A percentile compares a stretch with the other conserved stretches of the same genome.
phyloP scores from a whole-genome alignment of 2,797 vertebrate species.

The Cyclura pinguis region DNA sequence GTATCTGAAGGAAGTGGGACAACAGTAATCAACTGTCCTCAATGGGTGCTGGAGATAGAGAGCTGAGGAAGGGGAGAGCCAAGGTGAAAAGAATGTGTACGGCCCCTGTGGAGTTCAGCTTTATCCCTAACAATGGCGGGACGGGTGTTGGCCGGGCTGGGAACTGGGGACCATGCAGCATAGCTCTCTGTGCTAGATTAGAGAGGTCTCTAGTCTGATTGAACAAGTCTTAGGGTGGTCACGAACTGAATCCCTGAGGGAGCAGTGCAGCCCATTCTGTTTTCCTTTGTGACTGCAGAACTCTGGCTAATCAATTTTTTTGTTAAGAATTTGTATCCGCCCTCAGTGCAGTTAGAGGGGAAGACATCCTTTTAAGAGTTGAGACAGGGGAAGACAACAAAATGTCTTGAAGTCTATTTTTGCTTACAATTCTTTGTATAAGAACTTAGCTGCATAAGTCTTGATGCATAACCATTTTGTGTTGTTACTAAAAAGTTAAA shows the following conservation, averaged over 20 bases:
- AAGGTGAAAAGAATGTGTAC: no score
- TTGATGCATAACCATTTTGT: no score
- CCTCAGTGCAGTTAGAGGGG: neutral
- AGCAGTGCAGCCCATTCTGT: accelerated
- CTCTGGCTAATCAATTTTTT: neutral
- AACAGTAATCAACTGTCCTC: neutral
- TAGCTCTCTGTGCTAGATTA: no score
- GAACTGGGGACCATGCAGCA: no score
- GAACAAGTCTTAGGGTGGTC: neutral
- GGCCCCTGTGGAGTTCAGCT: neutral
- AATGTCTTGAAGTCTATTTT: no score
- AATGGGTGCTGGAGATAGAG: neutral
- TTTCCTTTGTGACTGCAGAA: neutral
- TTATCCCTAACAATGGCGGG: neutral
- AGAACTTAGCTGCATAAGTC: no score
- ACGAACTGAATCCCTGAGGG: accelerated
- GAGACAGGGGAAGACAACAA: no score
- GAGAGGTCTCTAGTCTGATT: no score
- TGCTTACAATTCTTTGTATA: no score
- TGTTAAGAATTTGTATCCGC: neutral
- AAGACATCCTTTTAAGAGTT: no score
- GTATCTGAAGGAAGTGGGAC: neutral
- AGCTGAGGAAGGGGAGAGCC: neutral
- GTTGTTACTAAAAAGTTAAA: no score
- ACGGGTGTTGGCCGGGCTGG: neutral